phyloP scores from a whole-genome alignment of 1,140 invertebrate species.

The silkworm (Bombyx mori) region DNA sequence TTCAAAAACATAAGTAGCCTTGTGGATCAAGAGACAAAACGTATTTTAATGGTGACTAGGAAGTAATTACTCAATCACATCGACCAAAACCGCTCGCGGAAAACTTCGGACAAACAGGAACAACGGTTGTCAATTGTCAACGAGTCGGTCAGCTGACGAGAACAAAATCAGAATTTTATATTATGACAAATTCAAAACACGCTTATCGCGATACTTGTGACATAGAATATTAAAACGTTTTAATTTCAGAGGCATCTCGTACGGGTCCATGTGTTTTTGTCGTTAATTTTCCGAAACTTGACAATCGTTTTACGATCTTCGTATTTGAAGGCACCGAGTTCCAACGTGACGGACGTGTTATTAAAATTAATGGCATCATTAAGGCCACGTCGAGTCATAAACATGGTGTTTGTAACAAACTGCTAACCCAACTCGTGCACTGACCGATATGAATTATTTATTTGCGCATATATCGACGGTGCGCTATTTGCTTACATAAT shows the following conservation, averaged over 20 bases:
- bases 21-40: conserved; percentile 17
- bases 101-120: conserved; percentile 36
- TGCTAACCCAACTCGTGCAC: conserved; percentile 33
- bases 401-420: conserved; percentile 18
- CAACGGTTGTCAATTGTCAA: conserved; percentile 18
- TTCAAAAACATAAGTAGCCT: neutral
- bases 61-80: conserved; percentile 50
- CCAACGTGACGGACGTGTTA: too few relatives aligned
- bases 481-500: conserved; percentile 64
- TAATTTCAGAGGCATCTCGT: neutral
- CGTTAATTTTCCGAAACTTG: too few relatives aligned
- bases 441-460: conserved; percentile 55
- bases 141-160: conserved; percentile 11
- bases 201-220: neutral
- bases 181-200: conserved; percentile 4
- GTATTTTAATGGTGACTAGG: conserved; percentile 27
- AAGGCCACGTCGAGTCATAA: conserved; percentile 13
- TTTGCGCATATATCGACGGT: conserved; percentile 24
- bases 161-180: neutral
- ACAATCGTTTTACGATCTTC: too few relatives aligned
- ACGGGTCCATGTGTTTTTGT: neutral
- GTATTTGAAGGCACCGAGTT: too few relatives aligned
- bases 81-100: conserved; percentile 39
- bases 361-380: conserved; percentile 10
- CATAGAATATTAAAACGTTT: conserved; percentile 3